Evolutionary conservation across 2,888 invertebrate species (phyloP).

Genomic region (Sisyra nigra): DNA sequence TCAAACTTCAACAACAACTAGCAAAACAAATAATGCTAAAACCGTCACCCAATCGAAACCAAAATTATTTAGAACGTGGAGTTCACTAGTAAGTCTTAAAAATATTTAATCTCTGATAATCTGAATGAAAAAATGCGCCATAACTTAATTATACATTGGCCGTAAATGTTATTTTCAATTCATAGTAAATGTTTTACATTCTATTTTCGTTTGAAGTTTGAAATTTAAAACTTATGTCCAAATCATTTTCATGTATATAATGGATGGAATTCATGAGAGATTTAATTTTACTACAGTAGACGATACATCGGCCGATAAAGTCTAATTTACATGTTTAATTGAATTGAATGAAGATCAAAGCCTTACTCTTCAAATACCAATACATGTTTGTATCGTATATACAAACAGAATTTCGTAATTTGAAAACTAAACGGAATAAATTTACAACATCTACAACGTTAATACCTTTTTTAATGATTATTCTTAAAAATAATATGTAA

Average conservation of each 20-base stretch:
- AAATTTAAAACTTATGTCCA: too few species aligned
- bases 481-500: too few species aligned
- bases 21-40: conserved; percentile 17
- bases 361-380: conserved; percentile 2
- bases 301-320: neutral
- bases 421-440: neutral
- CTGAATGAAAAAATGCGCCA: neutral
- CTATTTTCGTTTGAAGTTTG: too few species aligned
- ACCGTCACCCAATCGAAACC: conserved; percentile 18
- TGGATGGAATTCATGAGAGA: too few species aligned
- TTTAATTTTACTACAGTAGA: neutral
- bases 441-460: too few species aligned
- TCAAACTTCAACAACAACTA: conserved; percentile 28
- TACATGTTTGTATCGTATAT: neutral
- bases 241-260: too few species aligned
- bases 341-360: conserved; percentile 9
- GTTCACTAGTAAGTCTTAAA: conserved; percentile 19
- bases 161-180: neutral
- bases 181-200: too few species aligned
- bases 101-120: neutral
- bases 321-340: conserved; percentile 9
- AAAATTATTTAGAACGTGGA: conserved; percentile 23
- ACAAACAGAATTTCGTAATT: neutral
- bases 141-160: neutral
- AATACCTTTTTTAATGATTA: too few species aligned